Conservation (phyloP, 23 tunicate species). For the Ascidia mentula region DNA sequence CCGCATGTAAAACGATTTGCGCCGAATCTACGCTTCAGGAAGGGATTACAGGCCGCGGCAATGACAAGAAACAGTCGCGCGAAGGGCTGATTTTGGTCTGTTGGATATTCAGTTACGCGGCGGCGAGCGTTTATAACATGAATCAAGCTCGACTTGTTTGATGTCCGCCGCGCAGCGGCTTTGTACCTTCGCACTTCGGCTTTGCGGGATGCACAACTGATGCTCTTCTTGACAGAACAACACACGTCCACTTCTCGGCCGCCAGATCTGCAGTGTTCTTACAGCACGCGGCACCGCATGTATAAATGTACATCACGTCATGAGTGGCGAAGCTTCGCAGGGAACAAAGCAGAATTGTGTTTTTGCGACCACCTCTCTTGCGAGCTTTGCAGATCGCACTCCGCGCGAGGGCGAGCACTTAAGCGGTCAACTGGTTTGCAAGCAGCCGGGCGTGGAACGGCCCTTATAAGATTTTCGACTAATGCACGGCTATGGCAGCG, state of each 20-base stretch:
- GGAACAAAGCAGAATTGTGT: neutral
- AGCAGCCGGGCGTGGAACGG: neutral
- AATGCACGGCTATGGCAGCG: neutral
- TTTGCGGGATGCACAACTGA: neutral
- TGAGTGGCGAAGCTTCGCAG: neutral
- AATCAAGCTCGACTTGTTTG: neutral
- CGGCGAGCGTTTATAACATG: neutral
- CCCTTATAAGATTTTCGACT: neutral
- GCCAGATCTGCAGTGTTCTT: neutral
- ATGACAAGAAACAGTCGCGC: conserved; percentile 1
- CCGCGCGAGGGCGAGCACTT: too few species aligned
- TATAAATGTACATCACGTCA: too few species aligned
- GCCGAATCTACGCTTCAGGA: neutral
- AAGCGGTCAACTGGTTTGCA: neutral
- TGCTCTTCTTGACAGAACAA: neutral
- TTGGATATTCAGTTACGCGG: neutral
- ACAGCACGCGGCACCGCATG: neutral
- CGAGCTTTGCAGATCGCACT: too few species aligned
- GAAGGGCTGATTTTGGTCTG: neutral
- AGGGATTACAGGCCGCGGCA: neutral
- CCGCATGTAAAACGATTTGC: neutral
- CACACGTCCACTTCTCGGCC: neutral
- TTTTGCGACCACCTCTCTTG: neutral
- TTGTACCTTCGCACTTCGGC: neutral
- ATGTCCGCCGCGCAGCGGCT: neutral